phyloP scores from a whole-genome alignment of 2,113 vertebrate genomes.

The Rallus limicola region DNA sequence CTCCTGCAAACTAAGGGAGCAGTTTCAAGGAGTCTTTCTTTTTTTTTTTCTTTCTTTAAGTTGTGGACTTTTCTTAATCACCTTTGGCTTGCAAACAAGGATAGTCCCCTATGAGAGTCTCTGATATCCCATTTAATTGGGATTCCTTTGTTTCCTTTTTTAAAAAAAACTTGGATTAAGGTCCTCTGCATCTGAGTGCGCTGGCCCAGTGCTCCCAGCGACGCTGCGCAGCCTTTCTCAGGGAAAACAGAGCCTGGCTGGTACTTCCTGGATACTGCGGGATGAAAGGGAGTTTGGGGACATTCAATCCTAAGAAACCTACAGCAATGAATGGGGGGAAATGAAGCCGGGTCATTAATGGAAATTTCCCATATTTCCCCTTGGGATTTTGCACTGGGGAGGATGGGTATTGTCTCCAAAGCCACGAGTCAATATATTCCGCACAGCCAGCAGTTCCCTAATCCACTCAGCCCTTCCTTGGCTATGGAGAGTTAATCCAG shows the following conservation, averaged over 20 bases:
- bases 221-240: background rate
- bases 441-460: background rate
- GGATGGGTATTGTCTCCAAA: background rate
- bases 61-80: background rate
- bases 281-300: background rate
- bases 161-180: background rate
- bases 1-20: background rate
- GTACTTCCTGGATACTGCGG: background rate
- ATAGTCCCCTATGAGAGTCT: background rate
- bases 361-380: background rate
- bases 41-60: background rate
- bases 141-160: background rate
- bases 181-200: background rate
- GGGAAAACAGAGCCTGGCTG: background rate
- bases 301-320: background rate
- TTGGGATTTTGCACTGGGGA: background rate
- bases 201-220: background rate
- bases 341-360: background rate
- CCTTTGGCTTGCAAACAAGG: background rate
- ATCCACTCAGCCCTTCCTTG: background rate
- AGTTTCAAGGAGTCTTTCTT: background rate
- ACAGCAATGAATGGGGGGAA: background rate
- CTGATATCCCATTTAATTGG: background rate
- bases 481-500: background rate
- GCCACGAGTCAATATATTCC: background rate